Base-by-base conservation (phyloP, 2,888 invertebrate species). In the Mimachlamys varia region DNA sequence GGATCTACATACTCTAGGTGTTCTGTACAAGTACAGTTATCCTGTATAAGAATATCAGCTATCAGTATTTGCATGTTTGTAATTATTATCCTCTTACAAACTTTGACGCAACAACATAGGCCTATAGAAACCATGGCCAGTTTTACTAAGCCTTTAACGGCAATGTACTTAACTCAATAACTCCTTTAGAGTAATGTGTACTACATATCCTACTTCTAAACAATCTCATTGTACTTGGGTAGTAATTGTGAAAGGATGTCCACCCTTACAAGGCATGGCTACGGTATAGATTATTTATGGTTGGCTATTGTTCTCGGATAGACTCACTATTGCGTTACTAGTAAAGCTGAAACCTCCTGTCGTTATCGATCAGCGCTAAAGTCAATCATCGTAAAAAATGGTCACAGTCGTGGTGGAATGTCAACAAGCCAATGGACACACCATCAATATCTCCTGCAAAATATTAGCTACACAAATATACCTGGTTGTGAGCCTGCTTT, bases 271-370 rank as follows among this genome's bases (percentile, higher is more conserved):
- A 3, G 33, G 15, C 7, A 33, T 76, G 76, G 27, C 12, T 2
- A 27, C 10, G 12, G 7, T 76, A 33, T 76, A 33, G 33, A 76
- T 76, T 76, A 76, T 76, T 33, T 27, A 76, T 76, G 10, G 27
- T 17, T 13, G 33, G 33, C 33, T n/a, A 76, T 76, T 76, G 76
- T 76, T 76, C 76, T 76, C 76, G 27, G 22, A 33, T 33, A 76
- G 33, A n/a, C n/a, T 27, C 33, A 33, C 27, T 33, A 76, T 2
- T 76, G 33, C 22, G 33, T 33, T 76, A 76, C 10, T 76, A 15
- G 19, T 76, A 27, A 76, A 76, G 76, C 76, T 76, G 76, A 76
- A 76, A 76, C 27, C 27, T 76, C 76, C 76, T 33, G 76, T 76
- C 76, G 27, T 0, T 76, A 76, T 76, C 27, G 76, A 76, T 76